phyloP scores from a whole-genome alignment of 2,797 vertebrate species.

The Scolopax bukidnonensis region DNA sequence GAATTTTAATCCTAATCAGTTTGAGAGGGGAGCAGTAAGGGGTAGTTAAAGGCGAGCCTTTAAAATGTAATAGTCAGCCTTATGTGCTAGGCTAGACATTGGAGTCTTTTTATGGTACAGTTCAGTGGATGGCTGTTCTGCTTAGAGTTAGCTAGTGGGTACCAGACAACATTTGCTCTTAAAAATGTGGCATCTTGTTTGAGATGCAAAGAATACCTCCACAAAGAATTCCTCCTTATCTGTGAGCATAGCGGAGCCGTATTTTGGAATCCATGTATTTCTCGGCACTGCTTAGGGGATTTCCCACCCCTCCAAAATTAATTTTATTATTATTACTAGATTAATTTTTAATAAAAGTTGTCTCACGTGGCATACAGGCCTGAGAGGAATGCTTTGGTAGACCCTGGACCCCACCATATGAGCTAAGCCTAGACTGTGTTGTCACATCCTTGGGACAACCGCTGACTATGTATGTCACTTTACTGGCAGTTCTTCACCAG shows the following conservation, averaged over 20 bases:
- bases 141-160: neutral
- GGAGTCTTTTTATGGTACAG: neutral
- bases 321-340: neutral
- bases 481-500: neutral
- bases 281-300: neutral
- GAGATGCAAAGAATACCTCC: neutral
- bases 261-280: neutral
- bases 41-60: neutral
- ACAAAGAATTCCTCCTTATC: neutral
- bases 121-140: neutral
- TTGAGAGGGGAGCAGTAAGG: neutral
- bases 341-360: neutral
- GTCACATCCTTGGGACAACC: neutral
- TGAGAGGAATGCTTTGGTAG: neutral
- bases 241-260: fast-evolving
- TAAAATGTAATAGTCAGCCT: neutral
- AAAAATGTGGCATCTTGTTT: neutral
- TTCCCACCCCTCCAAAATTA: too few relatives aligned
- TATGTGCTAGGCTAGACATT: neutral
- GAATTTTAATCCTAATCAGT: slow-evolving; percentile 41
- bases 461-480: neutral
- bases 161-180: neutral
- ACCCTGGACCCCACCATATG: neutral
- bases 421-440: neutral
- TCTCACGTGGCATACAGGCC: neutral